A percentile compares a stretch with the other conserved stretches of the same genome.
These are phyloP conservation scores for Spialia ferax DNA, from an alignment of 2,888 invertebrate genomes.

Conservation along the genomic window DNA sequence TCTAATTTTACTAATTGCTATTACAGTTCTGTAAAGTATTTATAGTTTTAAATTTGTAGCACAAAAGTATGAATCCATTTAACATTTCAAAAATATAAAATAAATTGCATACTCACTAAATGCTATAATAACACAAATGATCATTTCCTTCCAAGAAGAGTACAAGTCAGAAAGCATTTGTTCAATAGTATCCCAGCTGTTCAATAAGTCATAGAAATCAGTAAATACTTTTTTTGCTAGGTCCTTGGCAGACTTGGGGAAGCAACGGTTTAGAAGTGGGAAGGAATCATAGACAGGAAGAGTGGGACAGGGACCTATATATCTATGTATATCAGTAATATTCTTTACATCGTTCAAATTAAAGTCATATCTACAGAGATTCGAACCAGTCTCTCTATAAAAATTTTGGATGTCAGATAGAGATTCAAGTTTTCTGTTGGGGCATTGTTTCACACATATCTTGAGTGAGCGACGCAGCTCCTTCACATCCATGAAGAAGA, in stretches of 20 bases:
- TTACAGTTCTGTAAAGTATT: too few species aligned
- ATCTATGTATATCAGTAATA: constrained; percentile 72
- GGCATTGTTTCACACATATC: constrained; percentile 96
- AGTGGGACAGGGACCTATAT: constrained; percentile 92
- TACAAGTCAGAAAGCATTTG: constrained; percentile 96
- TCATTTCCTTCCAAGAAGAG: constrained; percentile 95
- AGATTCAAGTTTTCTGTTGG: constrained; percentile 88
- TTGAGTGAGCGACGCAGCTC: constrained; percentile 92
- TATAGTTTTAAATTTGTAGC: too few species aligned
- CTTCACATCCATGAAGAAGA: constrained; percentile 94
- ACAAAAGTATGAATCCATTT: too few species aligned
- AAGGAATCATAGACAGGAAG: constrained; percentile 92
- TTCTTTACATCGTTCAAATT: constrained; percentile 83
- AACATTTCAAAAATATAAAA: neutral
- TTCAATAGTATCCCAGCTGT: constrained; percentile 95
- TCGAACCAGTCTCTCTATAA: constrained; percentile 90
- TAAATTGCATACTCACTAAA: constrained; percentile 88
- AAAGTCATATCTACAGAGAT: constrained; percentile 92
- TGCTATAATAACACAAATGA: constrained; percentile 92
- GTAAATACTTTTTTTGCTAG: constrained; percentile 88
- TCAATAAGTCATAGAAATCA: constrained; percentile 93
- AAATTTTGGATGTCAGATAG: constrained; percentile 90
- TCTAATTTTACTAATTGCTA: too few species aligned
- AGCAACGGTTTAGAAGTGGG: constrained; percentile 94
- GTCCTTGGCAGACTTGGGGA: constrained; percentile 91